phyloP scores from a whole-genome alignment of 2,888 invertebrate species.

The Aproaerema taeniolella region DNA sequence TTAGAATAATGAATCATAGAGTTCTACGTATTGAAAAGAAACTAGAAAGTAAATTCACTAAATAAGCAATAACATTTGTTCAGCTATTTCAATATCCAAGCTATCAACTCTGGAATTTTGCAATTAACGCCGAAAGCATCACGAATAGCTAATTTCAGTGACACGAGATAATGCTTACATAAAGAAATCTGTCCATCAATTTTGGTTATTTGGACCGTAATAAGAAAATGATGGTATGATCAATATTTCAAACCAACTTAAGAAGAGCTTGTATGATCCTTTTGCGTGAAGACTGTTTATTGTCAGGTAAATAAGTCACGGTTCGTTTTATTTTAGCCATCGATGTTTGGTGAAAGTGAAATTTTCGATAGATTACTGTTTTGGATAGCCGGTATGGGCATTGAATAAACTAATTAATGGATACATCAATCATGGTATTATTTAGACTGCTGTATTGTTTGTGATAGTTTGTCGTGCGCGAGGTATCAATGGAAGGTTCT shows the following conservation, averaged over 20 bases:
- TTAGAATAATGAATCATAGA: too few species aligned
- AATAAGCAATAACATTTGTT: too few species aligned
- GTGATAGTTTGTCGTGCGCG: constrained; percentile 37
- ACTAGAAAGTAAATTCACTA: too few species aligned
- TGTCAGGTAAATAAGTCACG: constrained; percentile 7
- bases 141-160: constrained; percentile 18
- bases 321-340: background rate
- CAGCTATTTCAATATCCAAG: too few species aligned
- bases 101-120: constrained; percentile 27
- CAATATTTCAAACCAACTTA: too few species aligned
- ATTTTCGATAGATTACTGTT: constrained; percentile 54
- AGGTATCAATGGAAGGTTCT: constrained; percentile 18
- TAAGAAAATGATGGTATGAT: constrained; percentile 25
- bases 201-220: constrained; percentile 48
- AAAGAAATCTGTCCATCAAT: constrained; percentile 53
- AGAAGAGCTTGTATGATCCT: too few species aligned
- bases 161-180: constrained; percentile 53
- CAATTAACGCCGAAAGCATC: constrained; percentile 46
- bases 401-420: constrained; percentile 59
- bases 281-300: too few species aligned
- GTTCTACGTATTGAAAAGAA: too few species aligned
- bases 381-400: constrained; percentile 50
- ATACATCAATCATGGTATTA: constrained; percentile 54
- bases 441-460: constrained; percentile 31
- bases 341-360: constrained; percentile 56